These are phyloP conservation scores for Bryconaethiops microstoma DNA, from an alignment of 2,797 vertebrate genomes.

Conservation along the genomic window DNA sequence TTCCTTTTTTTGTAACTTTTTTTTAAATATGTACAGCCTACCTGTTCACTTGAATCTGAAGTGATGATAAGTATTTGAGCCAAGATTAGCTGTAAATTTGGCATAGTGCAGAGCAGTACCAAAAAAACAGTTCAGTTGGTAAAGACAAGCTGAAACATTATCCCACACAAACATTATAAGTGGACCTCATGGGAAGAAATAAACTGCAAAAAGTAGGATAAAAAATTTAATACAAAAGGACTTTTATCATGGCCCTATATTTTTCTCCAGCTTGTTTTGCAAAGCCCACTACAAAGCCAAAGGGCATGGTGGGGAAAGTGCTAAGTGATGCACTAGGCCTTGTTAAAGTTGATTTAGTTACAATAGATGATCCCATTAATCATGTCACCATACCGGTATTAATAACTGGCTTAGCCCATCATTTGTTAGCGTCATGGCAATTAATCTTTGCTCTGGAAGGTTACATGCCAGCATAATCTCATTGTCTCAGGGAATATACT, in stretches of 20 bases:
- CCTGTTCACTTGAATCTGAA: no score
- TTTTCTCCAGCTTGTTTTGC: slow-evolving; percentile 58
- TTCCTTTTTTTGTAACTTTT: no score
- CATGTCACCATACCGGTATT: slow-evolving; percentile 80
- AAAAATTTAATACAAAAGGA: slow-evolving; percentile 18
- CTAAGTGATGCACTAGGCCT: slow-evolving; percentile 77
- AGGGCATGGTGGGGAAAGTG: slow-evolving; percentile 69
- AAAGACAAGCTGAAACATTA: neutral
- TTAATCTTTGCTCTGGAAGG: slow-evolving; percentile 77
- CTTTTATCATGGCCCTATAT: slow-evolving; percentile 51
- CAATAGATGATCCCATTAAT: slow-evolving; percentile 83
- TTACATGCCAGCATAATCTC: slow-evolving; percentile 66
- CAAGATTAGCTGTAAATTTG: neutral
- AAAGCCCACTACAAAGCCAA: slow-evolving; percentile 65
- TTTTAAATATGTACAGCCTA: no score
- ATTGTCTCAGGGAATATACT: slow-evolving; percentile 58
- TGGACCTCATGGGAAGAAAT: neutral
- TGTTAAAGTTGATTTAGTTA: slow-evolving; percentile 83
- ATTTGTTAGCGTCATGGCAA: slow-evolving; percentile 79
- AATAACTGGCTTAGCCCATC: slow-evolving; percentile 80
- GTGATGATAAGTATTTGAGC: neutral
- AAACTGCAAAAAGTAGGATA: neutral
- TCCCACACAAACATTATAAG: neutral
- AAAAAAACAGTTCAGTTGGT: neutral
- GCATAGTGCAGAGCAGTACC: neutral